Base-by-base conservation (phyloP, 2,113 vertebrate species). In the Oplegnathus fasciatus region DNA sequence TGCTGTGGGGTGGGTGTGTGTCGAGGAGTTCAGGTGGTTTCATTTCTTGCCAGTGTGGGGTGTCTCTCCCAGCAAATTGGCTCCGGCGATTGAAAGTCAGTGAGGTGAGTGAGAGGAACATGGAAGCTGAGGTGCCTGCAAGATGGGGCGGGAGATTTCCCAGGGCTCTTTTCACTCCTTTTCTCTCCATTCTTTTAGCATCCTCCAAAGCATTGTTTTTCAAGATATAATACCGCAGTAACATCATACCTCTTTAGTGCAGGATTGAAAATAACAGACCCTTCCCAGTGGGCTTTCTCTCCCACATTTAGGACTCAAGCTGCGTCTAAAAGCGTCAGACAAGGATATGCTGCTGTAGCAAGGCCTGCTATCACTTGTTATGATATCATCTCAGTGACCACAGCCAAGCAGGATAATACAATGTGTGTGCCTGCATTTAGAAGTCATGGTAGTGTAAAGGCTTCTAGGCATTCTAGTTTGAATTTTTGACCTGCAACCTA, bases 1-100 rank as follows among this genome's bases (percentile, higher is more conserved):
- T 4, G 82, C 84, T 85, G 85, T 69, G 68, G 77, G 86, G 74
- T 74, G 75, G 80, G 72, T 82, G 75, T 72, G 75, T 75, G 84
- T 81, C 17, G 67, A 82, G 84, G 64, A 84, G 83, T 34, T 34
- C 69, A 90, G 86, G 86, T 15, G 72, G 91, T 92, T 94, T 90
- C 86, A 91, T 93, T 94, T 90, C 83, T 83, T 84, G 90, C 82
- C 82, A 83, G 86, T 9, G 37, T 83, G 87, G 69, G 64, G 40
- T 77, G 86, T 79, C 85, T 90, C 83, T 89, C 82, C 66, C 75
- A 87, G 89, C 66, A 93, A 93, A 93, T 91, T 93, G 91, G 88
- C 86, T 89, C 15, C 10, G 20, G 89, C 85, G 80, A 93, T 88
- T 90, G 91, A 90, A 91, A 93, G 91, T 89, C 88, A 87, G 90